Evolutionary conservation across 2,113 vertebrate species (phyloP).

Genomic region (Ictidomys tridecemlineatus): DNA sequence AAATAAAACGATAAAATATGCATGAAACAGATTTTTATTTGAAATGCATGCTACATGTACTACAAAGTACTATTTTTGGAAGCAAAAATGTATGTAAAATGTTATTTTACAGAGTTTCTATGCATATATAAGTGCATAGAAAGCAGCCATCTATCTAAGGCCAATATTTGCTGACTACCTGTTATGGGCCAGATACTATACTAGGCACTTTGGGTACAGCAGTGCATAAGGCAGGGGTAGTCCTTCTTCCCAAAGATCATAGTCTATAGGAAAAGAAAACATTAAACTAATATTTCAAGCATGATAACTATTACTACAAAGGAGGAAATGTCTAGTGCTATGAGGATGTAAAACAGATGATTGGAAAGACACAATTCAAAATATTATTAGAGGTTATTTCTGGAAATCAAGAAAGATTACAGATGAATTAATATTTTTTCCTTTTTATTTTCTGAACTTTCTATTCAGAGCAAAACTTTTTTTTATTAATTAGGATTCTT

Average conservation of each 20-base stretch:
- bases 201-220: neutral
- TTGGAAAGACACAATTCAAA: neutral
- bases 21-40: slow-evolving; percentile 19
- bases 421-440: neutral
- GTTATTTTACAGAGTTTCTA: neutral
- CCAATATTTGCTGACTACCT: neutral
- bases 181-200: neutral
- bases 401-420: neutral
- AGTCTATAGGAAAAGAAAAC: neutral
- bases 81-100: neutral
- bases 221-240: neutral
- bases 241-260: neutral
- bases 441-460: neutral
- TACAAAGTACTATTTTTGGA: neutral
- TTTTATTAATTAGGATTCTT: neutral
- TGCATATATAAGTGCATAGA: neutral
- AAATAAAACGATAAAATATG: slow-evolving; percentile 25
- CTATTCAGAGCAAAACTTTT: neutral
- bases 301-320: neutral
- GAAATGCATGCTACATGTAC: neutral
- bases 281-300: neutral
- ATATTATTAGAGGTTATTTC: neutral
- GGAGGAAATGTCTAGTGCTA: neutral
- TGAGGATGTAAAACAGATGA: neutral
- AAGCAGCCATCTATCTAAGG: neutral